A percentile compares a stretch with the other conserved stretches of the same genome.
Evolutionary conservation across 2,113 vertebrate species (phyloP).

Genomic region (Sigmodon hispidus): DNA sequence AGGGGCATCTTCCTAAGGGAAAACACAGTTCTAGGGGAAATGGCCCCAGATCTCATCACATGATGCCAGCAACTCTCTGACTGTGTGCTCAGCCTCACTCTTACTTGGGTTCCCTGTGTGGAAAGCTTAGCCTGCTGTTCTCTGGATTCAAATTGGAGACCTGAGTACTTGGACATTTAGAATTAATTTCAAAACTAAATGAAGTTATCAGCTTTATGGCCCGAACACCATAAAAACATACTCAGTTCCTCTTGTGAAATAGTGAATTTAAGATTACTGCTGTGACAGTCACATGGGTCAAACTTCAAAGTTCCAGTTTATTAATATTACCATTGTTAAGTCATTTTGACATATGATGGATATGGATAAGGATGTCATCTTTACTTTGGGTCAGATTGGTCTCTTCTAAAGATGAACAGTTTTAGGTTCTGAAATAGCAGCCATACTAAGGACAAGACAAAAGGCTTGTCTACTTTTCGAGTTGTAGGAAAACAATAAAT

Average conservation of each 20-base stretch:
- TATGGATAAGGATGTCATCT: background rate
- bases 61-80: background rate
- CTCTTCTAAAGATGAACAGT: constrained; percentile 8
- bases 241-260: constrained; percentile 59
- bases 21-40: background rate
- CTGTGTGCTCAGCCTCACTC: background rate
- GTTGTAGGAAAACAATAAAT: constrained; percentile 28
- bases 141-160: constrained; percentile 27
- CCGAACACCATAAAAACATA: constrained; percentile 54
- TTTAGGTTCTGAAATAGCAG: background rate
- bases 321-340: background rate
- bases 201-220: constrained; percentile 66
- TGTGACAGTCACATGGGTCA: background rate
- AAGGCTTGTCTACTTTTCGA: background rate
- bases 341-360: background rate
- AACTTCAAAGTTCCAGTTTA: constrained; percentile 37
- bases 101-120: background rate
- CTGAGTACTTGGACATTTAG: background rate
- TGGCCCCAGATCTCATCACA: background rate
- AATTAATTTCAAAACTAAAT: constrained; percentile 45
- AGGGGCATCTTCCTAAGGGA: background rate
- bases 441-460: background rate
- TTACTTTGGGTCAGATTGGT: background rate
- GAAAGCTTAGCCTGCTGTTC: background rate
- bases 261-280: constrained; percentile 45